These are phyloP conservation scores for Procapra przewalskii DNA, from an alignment of 2,113 vertebrate species.

Conservation along the genomic window DNA sequence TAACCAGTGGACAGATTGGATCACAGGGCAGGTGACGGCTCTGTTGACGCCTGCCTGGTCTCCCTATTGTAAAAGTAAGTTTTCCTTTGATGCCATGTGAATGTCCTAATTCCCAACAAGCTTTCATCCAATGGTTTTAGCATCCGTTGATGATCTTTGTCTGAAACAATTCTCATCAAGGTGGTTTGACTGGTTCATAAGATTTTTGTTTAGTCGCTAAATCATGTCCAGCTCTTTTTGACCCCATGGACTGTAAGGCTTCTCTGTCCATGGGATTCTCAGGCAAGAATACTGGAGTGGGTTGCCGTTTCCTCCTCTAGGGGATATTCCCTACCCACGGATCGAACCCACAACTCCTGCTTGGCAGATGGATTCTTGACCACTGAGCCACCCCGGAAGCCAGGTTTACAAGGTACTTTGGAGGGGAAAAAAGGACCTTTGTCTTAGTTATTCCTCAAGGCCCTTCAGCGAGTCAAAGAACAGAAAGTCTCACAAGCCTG, in stretches of 20 bases:
- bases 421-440: background rate
- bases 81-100: background rate
- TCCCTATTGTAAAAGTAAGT: background rate
- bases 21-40: background rate
- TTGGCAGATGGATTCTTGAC: background rate
- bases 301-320: background rate
- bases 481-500: background rate
- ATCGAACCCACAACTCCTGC: background rate
- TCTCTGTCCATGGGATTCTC: background rate
- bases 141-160: background rate
- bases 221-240: background rate
- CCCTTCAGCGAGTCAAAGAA: background rate
- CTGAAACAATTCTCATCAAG: too few relatives aligned
- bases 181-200: background rate
- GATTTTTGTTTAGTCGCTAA: background rate
- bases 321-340: background rate
- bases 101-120: background rate
- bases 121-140: background rate
- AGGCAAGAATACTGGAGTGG: background rate
- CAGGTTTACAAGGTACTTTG: background rate
- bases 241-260: background rate
- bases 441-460: background rate
- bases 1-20: background rate
- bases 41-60: background rate
- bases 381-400: background rate